Base-by-base conservation (phyloP, 2,113 vertebrate genomes). In the Trematocara variabile region DNA sequence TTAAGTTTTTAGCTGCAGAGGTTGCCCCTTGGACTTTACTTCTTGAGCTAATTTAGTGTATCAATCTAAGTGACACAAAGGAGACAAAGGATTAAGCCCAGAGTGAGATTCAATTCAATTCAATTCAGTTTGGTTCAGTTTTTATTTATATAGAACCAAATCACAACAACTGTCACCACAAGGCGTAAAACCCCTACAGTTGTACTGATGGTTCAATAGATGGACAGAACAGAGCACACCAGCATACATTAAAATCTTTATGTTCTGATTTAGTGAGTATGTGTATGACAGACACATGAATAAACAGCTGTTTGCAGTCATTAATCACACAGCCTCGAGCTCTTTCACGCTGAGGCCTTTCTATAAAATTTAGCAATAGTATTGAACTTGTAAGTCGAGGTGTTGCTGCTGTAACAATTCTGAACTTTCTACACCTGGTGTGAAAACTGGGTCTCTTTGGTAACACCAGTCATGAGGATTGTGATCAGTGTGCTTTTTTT, bases 401-500 rank as follows among this genome's bases (percentile, higher is more conserved):
- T n/a, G 41, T 46, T 91, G 41, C 39, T 44, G 53, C 46, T 22
- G 30, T 37, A 68, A 60, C 13, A 54, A 63, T 25, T 63, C 41
- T 16, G 34, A 73, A 54, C 84, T 44, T 75, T 16, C 5, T 22
- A 58, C 10, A 28, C 13, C 22, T 41, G 63, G 39, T 86, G 84
- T 78, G 79, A 84, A 60, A 56, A 50, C 11, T 30, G 44, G 20
- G 48, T 82, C 81, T 70, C 77, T 68, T 81, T 81, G 58, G 25
- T 50, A 63, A 16, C 4, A 6, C 8, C 30, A 65, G 46, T 77
- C 46, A 48, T 73, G 79, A 70, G 56, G 77, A 28, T 50, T 50
- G 44, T 84, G 86, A 46, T 87, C 44, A 11, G 7, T 2, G 14
- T 86, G 82, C 90, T 93, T 77, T 94, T 94, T 95, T 94, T 94